Evolutionary conservation across 1,140 invertebrate genomes (phyloP).

Genomic region (Chymomyza costata): DNA sequence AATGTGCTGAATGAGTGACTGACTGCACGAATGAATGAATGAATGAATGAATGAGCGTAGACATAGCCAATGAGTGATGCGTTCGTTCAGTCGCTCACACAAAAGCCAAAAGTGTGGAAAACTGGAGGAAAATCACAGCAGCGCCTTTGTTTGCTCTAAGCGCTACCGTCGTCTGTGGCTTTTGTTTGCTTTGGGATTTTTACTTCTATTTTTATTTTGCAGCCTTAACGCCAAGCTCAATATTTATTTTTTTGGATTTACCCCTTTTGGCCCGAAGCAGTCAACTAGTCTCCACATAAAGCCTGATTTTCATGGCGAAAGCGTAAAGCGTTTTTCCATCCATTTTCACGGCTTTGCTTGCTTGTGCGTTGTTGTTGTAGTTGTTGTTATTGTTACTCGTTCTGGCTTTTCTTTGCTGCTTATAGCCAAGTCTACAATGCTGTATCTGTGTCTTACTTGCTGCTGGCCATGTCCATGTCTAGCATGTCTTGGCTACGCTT

Average conservation of each 20-base stretch:
- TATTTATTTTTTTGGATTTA: slow-evolving; percentile 66
- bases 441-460: neutral
- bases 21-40: slow-evolving; percentile 17
- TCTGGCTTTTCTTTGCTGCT: neutral
- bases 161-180: too few species aligned
- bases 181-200: neutral
- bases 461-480: neutral
- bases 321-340: slow-evolving; percentile 34
- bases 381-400: neutral
- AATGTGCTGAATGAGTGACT: slow-evolving; percentile 19
- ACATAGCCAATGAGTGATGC: slow-evolving; percentile 8
- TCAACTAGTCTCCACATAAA: slow-evolving; percentile 52
- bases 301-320: slow-evolving; percentile 57
- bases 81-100: slow-evolving; percentile 23
- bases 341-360: slow-evolving; percentile 4
- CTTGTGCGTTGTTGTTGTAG: neutral
- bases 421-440: neutral
- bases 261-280: slow-evolving; percentile 15
- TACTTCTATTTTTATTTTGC: slow-evolving; percentile 42
- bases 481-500: slow-evolving; percentile 1
- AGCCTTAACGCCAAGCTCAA: slow-evolving; percentile 61
- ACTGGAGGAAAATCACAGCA: slow-evolving; percentile 26
- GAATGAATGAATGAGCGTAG: slow-evolving; percentile 33
- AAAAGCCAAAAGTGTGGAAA: slow-evolving; percentile 39
- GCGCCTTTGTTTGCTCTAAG: too few species aligned